Percentiles rank a stretch among this genome's conserved stretches.
phyloP scores from a whole-genome alignment of 2,113 vertebrate species.

The Anoplopoma fimbria region DNA sequence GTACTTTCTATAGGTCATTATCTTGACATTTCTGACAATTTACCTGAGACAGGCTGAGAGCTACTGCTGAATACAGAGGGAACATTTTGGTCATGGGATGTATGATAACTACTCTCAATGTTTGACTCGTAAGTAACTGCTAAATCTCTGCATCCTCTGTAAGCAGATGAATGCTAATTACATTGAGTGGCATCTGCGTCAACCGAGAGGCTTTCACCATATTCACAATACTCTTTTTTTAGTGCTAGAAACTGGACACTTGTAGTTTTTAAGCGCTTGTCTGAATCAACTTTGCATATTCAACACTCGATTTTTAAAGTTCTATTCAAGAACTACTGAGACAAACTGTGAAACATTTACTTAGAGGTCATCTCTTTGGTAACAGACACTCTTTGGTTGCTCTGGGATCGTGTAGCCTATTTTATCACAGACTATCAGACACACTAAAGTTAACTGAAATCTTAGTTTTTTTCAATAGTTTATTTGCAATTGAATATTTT shows the following conservation, averaged over 20 bases:
- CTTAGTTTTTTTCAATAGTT: neutral
- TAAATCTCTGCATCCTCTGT: neutral
- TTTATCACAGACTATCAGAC: neutral
- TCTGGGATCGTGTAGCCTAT: slow-evolving; percentile 16
- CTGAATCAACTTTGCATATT: neutral
- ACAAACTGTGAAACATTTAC: slow-evolving; percentile 37
- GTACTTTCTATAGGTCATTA: slow-evolving; percentile 17
- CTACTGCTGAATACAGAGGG: slow-evolving; percentile 19
- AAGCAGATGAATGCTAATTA: slow-evolving; percentile 7
- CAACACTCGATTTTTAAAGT: neutral
- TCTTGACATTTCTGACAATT: slow-evolving; percentile 35
- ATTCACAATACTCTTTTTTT: neutral
- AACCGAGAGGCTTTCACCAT: slow-evolving; percentile 7
- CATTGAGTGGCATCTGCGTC: slow-evolving; percentile 1
- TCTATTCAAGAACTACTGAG: neutral
- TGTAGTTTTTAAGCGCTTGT: neutral
- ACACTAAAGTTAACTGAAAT: slow-evolving; percentile 6
- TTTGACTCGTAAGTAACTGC: slow-evolving; percentile 20
- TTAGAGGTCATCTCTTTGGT: slow-evolving; percentile 62
- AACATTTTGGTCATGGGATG: neutral
- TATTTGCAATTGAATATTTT: neutral
- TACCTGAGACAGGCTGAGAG: neutral
- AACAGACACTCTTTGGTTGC: slow-evolving; percentile 47
- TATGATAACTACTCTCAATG: neutral
- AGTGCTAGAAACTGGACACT: neutral